Evolutionary conservation across 2,888 invertebrate species (phyloP).

Genomic region (Lithophane leautieri): DNA sequence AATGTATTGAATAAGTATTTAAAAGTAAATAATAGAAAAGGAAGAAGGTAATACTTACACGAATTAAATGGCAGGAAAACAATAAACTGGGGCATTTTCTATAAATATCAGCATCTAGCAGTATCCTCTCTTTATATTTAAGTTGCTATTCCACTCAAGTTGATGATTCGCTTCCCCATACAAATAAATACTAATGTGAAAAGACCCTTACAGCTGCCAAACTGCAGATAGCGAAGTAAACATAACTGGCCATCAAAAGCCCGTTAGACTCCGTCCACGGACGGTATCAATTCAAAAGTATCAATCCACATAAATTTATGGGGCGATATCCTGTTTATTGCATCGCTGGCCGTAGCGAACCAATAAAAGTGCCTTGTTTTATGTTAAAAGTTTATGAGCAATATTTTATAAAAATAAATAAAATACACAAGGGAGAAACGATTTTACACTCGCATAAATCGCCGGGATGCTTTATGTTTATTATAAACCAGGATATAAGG

Average conservation of each 20-base stretch:
- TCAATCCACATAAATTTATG: constrained; percentile 83
- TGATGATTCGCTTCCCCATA: constrained; percentile 5
- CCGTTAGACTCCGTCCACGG: constrained; percentile 60
- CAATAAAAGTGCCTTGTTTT: constrained; percentile 85
- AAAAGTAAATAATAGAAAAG: no score
- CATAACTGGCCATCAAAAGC: constrained; percentile 61
- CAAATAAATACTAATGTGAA: constrained; percentile 20
- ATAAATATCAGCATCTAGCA: constrained; percentile 8
- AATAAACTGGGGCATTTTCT: not conserved
- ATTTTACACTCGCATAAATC: constrained; percentile 75
- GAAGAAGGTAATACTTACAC: not conserved
- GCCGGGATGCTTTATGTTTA: constrained; percentile 69
- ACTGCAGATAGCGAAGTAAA: constrained; percentile 46
- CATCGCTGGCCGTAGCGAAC: constrained; percentile 76
- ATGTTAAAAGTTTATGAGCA: constrained; percentile 84
- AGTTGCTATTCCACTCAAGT: constrained; percentile 17
- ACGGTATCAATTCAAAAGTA: constrained; percentile 76
- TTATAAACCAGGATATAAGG: constrained; percentile 44
- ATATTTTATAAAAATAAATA: constrained; percentile 85
- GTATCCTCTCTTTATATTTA: not conserved
- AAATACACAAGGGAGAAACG: constrained; percentile 76
- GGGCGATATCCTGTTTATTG: constrained; percentile 83
- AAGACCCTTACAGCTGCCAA: constrained; percentile 19
- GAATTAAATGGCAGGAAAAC: not conserved
- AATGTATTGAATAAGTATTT: no score